Evolutionary conservation across 2,888 invertebrate genomes (phyloP), one percentile per base, ranked within the genome.

Genomic region (Sipha maydis): DNA sequence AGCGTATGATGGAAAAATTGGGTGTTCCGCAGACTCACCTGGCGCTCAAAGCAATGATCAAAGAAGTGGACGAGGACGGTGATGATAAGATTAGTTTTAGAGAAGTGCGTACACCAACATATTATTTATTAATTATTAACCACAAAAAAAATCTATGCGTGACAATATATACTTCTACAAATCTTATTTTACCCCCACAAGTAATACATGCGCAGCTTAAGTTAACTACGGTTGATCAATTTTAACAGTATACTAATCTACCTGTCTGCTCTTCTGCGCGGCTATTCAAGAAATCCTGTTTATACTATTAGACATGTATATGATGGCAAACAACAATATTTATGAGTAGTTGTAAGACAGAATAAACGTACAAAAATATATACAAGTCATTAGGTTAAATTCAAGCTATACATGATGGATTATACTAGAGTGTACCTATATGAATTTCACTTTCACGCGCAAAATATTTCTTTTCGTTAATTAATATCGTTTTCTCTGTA

Each of bases 21-120:
- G 97, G 97, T 19, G 98, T 97, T 3, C 98, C 99, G 25, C 99
- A 99, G 92, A 99, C 99, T 0, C 98, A 99, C 92, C 93, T 99
- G 85, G 97, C 97, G 0, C 94, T 99, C 48, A 99, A 99, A 92
- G 95, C 95, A 69, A 98, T 99, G 98, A 99, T 99, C 91, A 94
- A 96, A 90, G 97, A 97, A 92, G 96, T 97, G 8, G 97, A 97
- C 91, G 97, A 97, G 92, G 97, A 97, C 91, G 94, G 94, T 71
- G 97, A 97, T 92, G 95, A 95, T 90, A 95, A 95, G 91, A 96
- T 99, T 91, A 97, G 96, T 91, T 98, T 98, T 92, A 94, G 98
- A 91, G 98, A 99, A 93, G 95, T 95, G 90, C 90, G 91, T 85
- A n/a, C 54, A 48, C 3, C 14, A 48, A 48, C 48, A 48, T 48